phyloP scores from a whole-genome alignment of 2,888 invertebrate species.

The Incurvaria masculella region DNA sequence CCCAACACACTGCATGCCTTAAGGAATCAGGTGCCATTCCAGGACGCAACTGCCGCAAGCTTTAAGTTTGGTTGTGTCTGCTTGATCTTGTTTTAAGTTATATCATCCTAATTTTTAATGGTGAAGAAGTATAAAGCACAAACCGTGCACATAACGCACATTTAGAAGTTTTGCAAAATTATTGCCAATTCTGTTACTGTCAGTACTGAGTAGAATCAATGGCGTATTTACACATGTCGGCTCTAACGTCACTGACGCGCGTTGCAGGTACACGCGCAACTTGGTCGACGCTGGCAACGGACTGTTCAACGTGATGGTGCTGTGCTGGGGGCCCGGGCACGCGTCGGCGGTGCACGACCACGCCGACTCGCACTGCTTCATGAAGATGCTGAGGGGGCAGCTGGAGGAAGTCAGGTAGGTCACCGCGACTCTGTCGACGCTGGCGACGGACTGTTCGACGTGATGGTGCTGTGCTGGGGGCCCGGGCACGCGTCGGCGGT shows the following conservation, averaged over 20 bases:
- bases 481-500: slow-evolving; percentile 93
- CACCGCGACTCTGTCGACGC: slow-evolving; percentile 62
- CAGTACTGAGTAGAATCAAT: too few species aligned
- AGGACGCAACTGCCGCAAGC: too few species aligned
- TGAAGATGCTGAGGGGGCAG: slow-evolving; percentile 87
- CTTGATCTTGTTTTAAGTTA: too few species aligned
- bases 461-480: slow-evolving; percentile 98
- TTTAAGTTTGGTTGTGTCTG: too few species aligned
- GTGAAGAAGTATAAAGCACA: too few species aligned
- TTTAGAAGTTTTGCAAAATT: too few species aligned
- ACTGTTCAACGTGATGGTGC: slow-evolving; percentile 93
- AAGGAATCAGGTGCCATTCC: too few species aligned
- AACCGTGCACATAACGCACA: too few species aligned
- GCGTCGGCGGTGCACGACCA: slow-evolving; percentile 97
- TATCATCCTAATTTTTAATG: too few species aligned
- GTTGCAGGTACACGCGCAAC: slow-evolving; percentile 87
- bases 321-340: slow-evolving; percentile 98
- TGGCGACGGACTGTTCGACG: slow-evolving; percentile 96
- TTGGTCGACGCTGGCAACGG: slow-evolving; percentile 95
- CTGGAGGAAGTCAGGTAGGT: slow-evolving; percentile 69
- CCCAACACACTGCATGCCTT: too few species aligned
- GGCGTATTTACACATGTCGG: too few species aligned
- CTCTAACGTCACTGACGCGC: slow-evolving; percentile 6
- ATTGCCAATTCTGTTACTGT: too few species aligned
- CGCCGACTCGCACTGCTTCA: slow-evolving; percentile 94